Percentiles rank a stretch among this genome's conserved stretches.
These are phyloP conservation scores for Gonioctena quinquepunctata DNA, from an alignment of 1,140 invertebrate genomes.

Conservation along the genomic window DNA sequence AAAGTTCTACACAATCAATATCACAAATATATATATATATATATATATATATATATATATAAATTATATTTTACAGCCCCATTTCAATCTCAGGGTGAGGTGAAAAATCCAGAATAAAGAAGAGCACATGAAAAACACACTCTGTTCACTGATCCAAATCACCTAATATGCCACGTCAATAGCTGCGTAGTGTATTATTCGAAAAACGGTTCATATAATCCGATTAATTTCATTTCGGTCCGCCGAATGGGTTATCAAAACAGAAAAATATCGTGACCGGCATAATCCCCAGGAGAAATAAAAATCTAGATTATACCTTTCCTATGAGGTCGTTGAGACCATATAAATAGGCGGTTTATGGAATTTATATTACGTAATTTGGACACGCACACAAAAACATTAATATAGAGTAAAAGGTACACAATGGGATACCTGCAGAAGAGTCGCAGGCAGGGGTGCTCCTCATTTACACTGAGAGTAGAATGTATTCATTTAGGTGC, in stretches of 20 bases:
- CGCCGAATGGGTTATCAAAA: background rate
- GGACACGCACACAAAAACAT: background rate
- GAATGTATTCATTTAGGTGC: slow-evolving; percentile 4
- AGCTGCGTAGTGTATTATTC: background rate
- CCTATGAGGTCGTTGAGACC: background rate
- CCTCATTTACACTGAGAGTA: background rate
- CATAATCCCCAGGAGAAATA: background rate
- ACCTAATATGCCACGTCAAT: no score
- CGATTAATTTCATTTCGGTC: background rate
- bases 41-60: no score
- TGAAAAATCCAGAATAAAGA: no score
- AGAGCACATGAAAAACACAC: no score
- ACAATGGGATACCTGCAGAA: background rate
- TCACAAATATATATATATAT: no score
- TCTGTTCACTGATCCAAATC: no score
- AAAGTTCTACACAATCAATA: no score
- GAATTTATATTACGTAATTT: background rate
- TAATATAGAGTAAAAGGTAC: background rate
- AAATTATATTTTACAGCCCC: no score
- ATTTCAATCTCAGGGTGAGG: no score
- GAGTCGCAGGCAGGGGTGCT: background rate
- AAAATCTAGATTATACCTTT: background rate
- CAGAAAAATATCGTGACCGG: background rate
- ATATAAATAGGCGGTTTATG: background rate
- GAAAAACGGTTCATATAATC: background rate